These are phyloP conservation scores for Harpagifer antarcticus DNA, from an alignment of 2,797 vertebrate genomes.

Conservation along the genomic window DNA sequence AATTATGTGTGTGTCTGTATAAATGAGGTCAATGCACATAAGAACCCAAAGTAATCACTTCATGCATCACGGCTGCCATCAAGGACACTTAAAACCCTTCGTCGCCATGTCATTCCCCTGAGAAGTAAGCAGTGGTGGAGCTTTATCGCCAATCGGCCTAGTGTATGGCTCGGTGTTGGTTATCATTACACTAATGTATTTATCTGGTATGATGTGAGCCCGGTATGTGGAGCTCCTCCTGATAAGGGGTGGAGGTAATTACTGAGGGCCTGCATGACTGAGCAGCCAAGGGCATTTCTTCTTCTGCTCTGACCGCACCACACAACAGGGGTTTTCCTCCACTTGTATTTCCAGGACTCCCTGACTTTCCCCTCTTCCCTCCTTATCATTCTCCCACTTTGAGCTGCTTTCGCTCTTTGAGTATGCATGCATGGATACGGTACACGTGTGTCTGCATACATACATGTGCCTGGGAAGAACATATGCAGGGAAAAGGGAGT, in stretches of 20 bases:
- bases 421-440: conserved; percentile 4
- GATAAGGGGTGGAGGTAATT: conserved; percentile 83
- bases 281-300: conserved; percentile 83
- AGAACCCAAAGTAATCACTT: conserved; percentile 77
- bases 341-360: conserved; percentile 75
- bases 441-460: not conserved
- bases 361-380: conserved; percentile 40
- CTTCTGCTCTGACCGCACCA: conserved; percentile 63
- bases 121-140: conserved; percentile 67
- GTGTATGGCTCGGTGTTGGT: conserved; percentile 68
- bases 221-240: conserved; percentile 61
- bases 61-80: conserved; percentile 73
- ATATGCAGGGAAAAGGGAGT: conserved; percentile 26
- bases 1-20: conserved; percentile 75
- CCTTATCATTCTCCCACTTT: conserved; percentile 17
- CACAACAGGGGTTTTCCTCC: conserved; percentile 81
- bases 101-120: conserved; percentile 67
- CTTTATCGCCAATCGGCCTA: conserved; percentile 69
- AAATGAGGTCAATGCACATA: conserved; percentile 79
- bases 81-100: conserved; percentile 73
- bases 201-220: conserved; percentile 68
- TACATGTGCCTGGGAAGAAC: conserved; percentile 13
- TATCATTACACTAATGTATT: conserved; percentile 75
- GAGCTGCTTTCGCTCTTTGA: conserved; percentile 21
- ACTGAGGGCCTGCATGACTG: conserved; percentile 74